Base-by-base conservation (phyloP, 2,888 invertebrate species). In the Plebejus argus region DNA sequence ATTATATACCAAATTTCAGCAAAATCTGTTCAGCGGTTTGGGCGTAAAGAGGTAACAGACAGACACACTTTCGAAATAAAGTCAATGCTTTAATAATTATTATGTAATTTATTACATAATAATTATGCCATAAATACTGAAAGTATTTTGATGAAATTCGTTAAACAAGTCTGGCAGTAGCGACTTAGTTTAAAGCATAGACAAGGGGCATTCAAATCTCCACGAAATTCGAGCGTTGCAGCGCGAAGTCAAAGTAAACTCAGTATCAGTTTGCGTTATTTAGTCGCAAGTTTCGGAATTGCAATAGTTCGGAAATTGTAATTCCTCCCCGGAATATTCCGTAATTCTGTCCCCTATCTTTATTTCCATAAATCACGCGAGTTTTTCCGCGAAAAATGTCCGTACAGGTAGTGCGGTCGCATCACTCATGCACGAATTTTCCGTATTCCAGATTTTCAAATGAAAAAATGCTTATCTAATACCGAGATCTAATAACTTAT, bases 301-400 rank as follows among this genome's bases (percentile, higher is more conserved):
- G 66, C 66, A 66, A 66, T 66, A 66, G 15, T 66, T 66, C 66
- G 66, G 28, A 20, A 53, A 66, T 33, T 66, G 66, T 66, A 66
- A 28, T 66, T 33, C 28, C 66, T 1, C 1, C 23, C 61, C 6
- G 66, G 28, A 28, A 66, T 66, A 66, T 66, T 66, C 15, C 66
- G 18, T 66, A 66, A 66, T 66, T 66, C 23, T 66, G 66, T 66
- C 66, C 28, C 66, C 15, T 66, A 66, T 66, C 66, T 66, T 66
- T 66, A 66, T 66, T 66, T 33, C 28, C 66, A 66, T 66, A 66
- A 28, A 66, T 66, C 66, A 66, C 66, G 66, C 66, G 28, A 66
- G 15, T 28, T 58, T 58, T 58, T 18, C 7, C 66, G 66, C 28
- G 28, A 33, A 66, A 66, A 66, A 28, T 66, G 1, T 28, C 23